These are phyloP conservation scores for Cirrhinus mrigala DNA, from an alignment of 2,797 vertebrate genomes.

Conservation along the genomic window DNA sequence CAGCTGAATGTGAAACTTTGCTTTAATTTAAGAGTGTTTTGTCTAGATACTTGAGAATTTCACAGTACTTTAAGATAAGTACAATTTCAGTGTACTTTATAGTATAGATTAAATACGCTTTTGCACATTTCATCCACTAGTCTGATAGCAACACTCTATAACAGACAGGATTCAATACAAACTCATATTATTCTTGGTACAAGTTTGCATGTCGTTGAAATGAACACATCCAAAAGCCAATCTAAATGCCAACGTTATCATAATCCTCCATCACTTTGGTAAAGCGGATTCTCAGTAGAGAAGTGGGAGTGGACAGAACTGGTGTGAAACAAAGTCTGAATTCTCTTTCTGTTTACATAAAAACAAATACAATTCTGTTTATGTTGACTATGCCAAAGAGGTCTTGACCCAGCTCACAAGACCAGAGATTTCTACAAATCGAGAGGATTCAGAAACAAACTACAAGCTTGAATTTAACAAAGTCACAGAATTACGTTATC, in stretches of 20 bases:
- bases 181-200: neutral
- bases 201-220: neutral
- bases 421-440: neutral
- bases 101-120: neutral
- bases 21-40: neutral
- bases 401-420: neutral
- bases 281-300: conserved; percentile 9
- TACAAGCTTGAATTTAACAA: neutral
- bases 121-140: neutral
- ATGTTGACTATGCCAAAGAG: too few species aligned
- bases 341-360: neutral
- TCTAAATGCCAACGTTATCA: neutral
- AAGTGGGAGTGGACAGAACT: conserved; percentile 2
- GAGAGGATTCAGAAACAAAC: neutral
- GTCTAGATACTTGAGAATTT: neutral
- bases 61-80: neutral
- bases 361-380: conserved; percentile 8
- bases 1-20: neutral
- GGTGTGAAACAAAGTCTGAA: conserved; percentile 8
- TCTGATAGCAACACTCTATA: neutral
- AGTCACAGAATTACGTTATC: neutral
- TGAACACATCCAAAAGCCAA: neutral
- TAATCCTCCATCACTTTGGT: neutral
- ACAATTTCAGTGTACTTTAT: neutral
- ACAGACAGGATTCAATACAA: neutral